Evolutionary conservation across 2,113 vertebrate species (phyloP).

Genomic region (Oncorhynchus keta): DNA sequence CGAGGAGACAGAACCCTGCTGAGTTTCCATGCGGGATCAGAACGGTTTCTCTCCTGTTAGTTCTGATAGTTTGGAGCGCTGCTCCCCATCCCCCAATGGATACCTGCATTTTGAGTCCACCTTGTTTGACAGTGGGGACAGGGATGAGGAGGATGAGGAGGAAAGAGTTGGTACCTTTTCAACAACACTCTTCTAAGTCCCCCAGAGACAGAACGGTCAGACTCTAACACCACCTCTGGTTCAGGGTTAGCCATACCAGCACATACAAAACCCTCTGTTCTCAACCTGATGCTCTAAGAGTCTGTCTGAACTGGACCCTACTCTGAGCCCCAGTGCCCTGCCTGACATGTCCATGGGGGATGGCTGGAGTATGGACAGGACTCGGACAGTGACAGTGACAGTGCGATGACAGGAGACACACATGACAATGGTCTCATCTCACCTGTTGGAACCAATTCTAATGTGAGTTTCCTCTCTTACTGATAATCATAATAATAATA

Average conservation of each 20-base stretch:
- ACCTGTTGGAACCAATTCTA: slow-evolving; percentile 68
- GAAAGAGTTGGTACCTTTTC: slow-evolving; percentile 47
- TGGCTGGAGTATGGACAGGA: slow-evolving; percentile 69
- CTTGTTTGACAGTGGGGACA: slow-evolving; percentile 71
- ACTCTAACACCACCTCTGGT: slow-evolving; percentile 27
- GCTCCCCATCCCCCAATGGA: slow-evolving; percentile 68
- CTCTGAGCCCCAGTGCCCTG: slow-evolving; percentile 65
- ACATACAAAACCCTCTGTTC: slow-evolving; percentile 65
- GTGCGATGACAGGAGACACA: slow-evolving; percentile 60
- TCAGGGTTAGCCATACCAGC: slow-evolving; percentile 48
- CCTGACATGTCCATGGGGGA: slow-evolving; percentile 70
- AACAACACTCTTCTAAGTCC: slow-evolving; percentile 44
- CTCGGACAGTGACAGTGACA: slow-evolving; percentile 72
- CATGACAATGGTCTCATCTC: slow-evolving; percentile 57
- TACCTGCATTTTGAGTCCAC: slow-evolving; percentile 77
- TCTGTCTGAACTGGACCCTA: slow-evolving; percentile 64
- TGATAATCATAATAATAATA: not conserved
- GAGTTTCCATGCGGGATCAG: slow-evolving; percentile 44
- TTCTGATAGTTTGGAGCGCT: slow-evolving; percentile 63
- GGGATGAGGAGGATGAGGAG: slow-evolving; percentile 60
- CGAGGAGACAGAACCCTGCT: slow-evolving; percentile 47
- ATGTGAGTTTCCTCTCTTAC: slow-evolving; percentile 57
- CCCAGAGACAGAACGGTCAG: slow-evolving; percentile 42
- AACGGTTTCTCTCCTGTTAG: slow-evolving; percentile 69
- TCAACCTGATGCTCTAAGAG: slow-evolving; percentile 72